Percentiles rank a stretch among this genome's conserved stretches.
These are phyloP conservation scores for Caenorhabditis tropicalis DNA, from an alignment of 1,140 invertebrate genomes.

Conservation along the genomic window DNA sequence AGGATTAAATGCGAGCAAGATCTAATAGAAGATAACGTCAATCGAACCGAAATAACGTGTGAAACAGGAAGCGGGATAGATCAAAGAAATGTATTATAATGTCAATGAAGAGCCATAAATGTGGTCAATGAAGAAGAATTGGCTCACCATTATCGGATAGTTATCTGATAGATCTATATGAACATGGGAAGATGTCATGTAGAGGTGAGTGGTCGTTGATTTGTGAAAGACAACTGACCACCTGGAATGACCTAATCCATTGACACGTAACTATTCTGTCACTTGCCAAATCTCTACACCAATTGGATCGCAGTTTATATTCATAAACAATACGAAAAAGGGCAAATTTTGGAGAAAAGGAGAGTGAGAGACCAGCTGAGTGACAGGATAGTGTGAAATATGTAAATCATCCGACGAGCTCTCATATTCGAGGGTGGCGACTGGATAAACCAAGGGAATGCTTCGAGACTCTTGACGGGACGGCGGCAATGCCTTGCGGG, in stretches of 20 bases:
- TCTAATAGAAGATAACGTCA: neutral
- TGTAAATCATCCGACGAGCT: conserved; percentile 18
- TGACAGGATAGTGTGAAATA: conserved; percentile 42
- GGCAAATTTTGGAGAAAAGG: neutral
- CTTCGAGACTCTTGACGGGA: conserved; percentile 21
- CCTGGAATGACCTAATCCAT: neutral
- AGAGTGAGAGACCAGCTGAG: neutral
- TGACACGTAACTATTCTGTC: neutral
- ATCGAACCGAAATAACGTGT: neutral
- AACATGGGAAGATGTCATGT: neutral
- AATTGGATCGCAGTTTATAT: neutral
- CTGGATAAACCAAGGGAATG: conserved; percentile 20
- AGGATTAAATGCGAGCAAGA: neutral
- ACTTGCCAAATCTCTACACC: neutral
- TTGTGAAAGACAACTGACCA: neutral
- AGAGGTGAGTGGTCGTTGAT: too few species aligned
- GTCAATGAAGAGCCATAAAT: neutral
- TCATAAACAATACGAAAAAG: conserved; percentile 32
- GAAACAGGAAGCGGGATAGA: neutral
- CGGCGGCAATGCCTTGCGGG: conserved; percentile 17
- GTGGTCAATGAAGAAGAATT: neutral
- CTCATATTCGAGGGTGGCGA: neutral
- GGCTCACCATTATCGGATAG: neutral
- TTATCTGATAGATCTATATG: neutral
- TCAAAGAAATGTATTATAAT: neutral